Conservation (phyloP, 2,113 vertebrate species). For the Heliornis fulica region DNA sequence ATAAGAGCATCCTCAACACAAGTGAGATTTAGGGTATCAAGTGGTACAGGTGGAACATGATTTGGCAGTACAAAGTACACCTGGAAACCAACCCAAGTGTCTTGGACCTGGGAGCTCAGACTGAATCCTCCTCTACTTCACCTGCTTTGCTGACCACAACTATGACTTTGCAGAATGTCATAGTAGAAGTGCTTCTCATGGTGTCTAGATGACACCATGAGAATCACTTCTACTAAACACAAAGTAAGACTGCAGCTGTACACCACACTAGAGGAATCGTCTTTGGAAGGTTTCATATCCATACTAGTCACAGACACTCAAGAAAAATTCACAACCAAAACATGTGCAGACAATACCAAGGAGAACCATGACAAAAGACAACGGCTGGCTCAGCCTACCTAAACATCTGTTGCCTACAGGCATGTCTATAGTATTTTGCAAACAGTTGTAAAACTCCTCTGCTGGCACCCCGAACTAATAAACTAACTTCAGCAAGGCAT, state of each 20-base stretch:
- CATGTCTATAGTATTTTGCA: not conserved
- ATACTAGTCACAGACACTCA: not conserved
- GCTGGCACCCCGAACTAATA: not conserved
- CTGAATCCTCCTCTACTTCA: not conserved
- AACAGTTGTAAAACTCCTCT: not conserved
- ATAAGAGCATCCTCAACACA: not conserved
- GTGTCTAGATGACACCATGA: not conserved
- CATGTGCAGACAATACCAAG: not conserved
- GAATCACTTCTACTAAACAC: not conserved
- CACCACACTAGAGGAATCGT: not conserved
- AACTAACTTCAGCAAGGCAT: not conserved
- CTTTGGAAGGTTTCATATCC: not conserved
- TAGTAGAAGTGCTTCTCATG: too few species aligned
- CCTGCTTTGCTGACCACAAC: not conserved
- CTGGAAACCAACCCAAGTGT: not conserved
- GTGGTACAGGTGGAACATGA: not conserved
- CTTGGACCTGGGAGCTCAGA: not conserved
- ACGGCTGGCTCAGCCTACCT: not conserved
- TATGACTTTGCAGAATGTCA: not conserved
- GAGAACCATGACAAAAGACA: not conserved
- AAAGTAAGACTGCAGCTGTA: not conserved
- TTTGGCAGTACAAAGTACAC: not conserved
- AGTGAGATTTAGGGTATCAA: not conserved
- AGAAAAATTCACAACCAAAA: not conserved
- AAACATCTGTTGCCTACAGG: not conserved